phyloP scores from a whole-genome alignment of 2,888 invertebrate species.

The Drosophila atroscutellata region DNA sequence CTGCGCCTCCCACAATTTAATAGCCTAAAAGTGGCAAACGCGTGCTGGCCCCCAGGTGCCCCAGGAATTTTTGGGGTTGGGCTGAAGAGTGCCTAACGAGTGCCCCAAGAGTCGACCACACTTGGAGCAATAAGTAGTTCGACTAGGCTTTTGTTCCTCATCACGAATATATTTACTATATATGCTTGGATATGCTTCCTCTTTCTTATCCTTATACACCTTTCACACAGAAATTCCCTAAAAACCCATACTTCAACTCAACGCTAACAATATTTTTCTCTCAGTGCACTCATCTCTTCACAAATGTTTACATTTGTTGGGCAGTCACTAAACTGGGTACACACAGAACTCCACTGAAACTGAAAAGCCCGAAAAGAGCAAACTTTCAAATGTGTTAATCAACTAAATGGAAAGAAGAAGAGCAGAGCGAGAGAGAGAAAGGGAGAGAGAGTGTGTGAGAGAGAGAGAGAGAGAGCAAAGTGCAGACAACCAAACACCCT shows the following conservation, averaged over 20 bases:
- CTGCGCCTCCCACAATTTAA: conserved; percentile 30
- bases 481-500: background rate
- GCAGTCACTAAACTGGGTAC: conserved; percentile 63
- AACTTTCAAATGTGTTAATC: conserved; percentile 71
- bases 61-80: background rate
- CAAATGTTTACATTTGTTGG: conserved; percentile 69
- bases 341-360: conserved; percentile 22
- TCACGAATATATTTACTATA: background rate
- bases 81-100: background rate
- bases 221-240: background rate
- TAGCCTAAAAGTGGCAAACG: conserved; percentile 54
- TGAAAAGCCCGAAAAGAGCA: background rate
- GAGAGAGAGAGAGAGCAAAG: conserved; percentile 14
- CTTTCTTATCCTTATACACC: background rate
- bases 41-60: conserved; percentile 25
- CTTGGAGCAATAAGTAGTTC: background rate
- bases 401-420: conserved; percentile 33
- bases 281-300: conserved; percentile 21
- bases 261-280: background rate
- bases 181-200: background rate
- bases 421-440: conserved; percentile 4
- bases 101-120: background rate
- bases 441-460: background rate
- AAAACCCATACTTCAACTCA: background rate
- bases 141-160: background rate